Evolutionary conservation across 2,797 vertebrate genomes (phyloP).

Genomic region (Pantherophis alleghaniensis): DNA sequence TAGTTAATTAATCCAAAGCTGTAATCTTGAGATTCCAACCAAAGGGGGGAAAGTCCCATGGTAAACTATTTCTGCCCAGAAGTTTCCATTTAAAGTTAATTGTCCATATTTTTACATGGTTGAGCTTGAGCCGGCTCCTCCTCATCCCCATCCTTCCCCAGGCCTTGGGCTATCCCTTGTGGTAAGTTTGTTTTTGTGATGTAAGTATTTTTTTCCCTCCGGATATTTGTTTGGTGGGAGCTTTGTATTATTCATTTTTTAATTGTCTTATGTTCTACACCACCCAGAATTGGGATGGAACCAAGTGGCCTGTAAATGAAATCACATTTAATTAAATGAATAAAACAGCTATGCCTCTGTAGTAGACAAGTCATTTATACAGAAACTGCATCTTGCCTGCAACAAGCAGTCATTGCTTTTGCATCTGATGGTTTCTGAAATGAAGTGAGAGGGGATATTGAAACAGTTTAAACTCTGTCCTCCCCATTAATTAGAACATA

Average conservation of each 20-base stretch:
- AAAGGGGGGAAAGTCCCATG: background rate
- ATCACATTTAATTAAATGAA: background rate
- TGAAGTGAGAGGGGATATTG: background rate
- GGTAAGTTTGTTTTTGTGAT: background rate
- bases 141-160: background rate
- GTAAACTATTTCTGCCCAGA: background rate
- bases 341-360: background rate
- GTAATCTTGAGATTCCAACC: background rate
- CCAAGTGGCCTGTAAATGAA: background rate
- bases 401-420: conserved; percentile 7
- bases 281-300: background rate
- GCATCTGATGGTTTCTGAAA: background rate
- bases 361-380: background rate
- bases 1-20: background rate
- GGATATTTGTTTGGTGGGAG: background rate
- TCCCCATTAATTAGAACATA: background rate
- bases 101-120: background rate
- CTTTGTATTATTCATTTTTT: background rate
- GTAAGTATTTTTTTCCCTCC: background rate
- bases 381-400: background rate
- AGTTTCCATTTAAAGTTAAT: background rate
- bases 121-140: background rate
- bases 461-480: background rate
- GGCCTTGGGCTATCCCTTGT: background rate
- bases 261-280: background rate